These are phyloP conservation scores for Melipona beecheii DNA, from an alignment of 2,888 invertebrate genomes.

Conservation along the genomic window DNA sequence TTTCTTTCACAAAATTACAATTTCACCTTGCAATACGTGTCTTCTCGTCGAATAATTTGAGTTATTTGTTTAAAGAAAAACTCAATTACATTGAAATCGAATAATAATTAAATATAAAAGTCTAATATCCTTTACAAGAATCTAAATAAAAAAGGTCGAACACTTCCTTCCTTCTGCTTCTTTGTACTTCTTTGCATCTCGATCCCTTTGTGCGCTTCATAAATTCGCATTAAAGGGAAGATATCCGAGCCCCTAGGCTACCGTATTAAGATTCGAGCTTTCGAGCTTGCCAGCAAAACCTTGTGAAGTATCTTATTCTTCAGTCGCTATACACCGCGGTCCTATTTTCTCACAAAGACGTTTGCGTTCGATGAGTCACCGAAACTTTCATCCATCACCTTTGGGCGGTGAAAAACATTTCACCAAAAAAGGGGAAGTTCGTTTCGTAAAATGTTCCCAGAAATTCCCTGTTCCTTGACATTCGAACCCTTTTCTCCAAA, in stretches of 20 bases:
- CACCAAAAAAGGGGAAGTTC: background rate
- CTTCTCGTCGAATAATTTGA: too few species aligned
- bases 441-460: background rate
- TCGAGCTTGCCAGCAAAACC: background rate
- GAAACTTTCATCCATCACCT: background rate
- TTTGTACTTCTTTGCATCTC: background rate
- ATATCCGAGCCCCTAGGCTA: background rate
- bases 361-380: background rate
- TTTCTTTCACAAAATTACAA: too few species aligned
- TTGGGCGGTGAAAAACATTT: background rate
- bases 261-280: background rate
- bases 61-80: background rate
- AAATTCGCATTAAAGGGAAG: background rate
- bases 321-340: background rate
- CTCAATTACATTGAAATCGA: background rate
- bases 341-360: conserved; percentile 1
- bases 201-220: background rate
- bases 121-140: background rate
- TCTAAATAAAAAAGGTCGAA: background rate
- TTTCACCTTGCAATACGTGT: too few species aligned
- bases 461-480: background rate
- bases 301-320: background rate
- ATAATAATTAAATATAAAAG: too few species aligned
- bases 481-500: background rate
- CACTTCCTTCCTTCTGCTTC: background rate